These are phyloP conservation scores for Enteromius fasciolatus DNA, from an alignment of 2,797 vertebrate genomes.

Conservation along the genomic window DNA sequence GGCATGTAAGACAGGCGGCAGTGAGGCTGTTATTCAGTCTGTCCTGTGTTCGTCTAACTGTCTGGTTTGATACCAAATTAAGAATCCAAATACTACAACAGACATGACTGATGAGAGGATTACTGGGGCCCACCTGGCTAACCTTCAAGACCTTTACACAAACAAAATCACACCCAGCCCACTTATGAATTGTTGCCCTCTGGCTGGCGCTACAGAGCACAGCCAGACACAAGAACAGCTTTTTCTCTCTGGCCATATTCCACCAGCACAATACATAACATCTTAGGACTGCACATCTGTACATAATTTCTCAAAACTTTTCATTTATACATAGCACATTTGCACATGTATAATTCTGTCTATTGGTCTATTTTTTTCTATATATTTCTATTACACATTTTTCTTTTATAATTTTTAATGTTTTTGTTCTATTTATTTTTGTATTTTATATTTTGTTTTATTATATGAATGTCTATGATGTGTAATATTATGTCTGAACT, in stretches of 20 bases:
- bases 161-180: background rate
- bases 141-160: background rate
- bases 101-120: background rate
- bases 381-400: background rate
- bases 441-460: background rate
- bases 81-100: background rate
- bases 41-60: background rate
- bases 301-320: background rate
- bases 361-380: background rate
- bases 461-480: background rate
- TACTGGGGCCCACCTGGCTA: background rate
- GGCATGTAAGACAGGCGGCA: too few relatives aligned
- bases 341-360: background rate
- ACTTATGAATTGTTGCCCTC: background rate
- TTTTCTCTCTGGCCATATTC: background rate
- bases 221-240: background rate
- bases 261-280: background rate
- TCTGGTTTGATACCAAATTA: background rate
- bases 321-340: background rate
- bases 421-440: background rate
- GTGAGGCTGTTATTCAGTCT: background rate
- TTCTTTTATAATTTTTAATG: background rate
- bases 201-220: background rate
- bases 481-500: background rate
- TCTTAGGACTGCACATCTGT: background rate